Evolutionary conservation across 2,888 invertebrate species (phyloP).

Genomic region (Smittia sp.): DNA sequence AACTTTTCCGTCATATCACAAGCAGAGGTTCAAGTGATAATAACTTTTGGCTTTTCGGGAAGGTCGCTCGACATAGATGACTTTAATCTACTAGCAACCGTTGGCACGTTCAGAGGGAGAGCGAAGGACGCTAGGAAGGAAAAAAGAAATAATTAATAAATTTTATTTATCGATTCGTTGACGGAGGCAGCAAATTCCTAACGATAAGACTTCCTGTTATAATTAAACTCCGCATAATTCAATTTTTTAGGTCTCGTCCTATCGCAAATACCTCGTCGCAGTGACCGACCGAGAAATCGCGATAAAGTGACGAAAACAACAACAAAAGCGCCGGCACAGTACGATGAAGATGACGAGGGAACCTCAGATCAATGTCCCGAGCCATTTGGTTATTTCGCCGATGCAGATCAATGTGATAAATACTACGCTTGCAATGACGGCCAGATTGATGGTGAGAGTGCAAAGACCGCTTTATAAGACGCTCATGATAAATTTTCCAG

Average conservation of each 20-base stretch:
- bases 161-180: not conserved
- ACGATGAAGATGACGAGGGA: conserved; percentile 58
- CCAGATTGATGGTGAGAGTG: not conserved
- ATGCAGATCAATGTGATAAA: conserved; percentile 83
- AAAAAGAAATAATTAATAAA: not conserved
- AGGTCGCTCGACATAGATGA: not conserved
- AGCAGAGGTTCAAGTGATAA: not conserved
- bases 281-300: not conserved
- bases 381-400: conserved; percentile 78
- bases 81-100: not conserved
- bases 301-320: conserved; percentile 13
- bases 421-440: conserved; percentile 73
- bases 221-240: not conserved
- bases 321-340: conserved; percentile 46
- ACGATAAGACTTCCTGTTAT: not conserved
- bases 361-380: conserved; percentile 74
- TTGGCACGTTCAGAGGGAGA: not conserved
- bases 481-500: conserved; percentile 55
- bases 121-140: too few species aligned
- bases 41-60: not conserved
- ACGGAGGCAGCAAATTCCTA: not conserved
- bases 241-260: conserved; percentile 25
- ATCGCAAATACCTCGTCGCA: conserved; percentile 17
- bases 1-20: not conserved
- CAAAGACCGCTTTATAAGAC: too few species aligned